These are phyloP conservation scores for Acleris literana DNA, from an alignment of 2,888 invertebrate genomes.

Conservation along the genomic window DNA sequence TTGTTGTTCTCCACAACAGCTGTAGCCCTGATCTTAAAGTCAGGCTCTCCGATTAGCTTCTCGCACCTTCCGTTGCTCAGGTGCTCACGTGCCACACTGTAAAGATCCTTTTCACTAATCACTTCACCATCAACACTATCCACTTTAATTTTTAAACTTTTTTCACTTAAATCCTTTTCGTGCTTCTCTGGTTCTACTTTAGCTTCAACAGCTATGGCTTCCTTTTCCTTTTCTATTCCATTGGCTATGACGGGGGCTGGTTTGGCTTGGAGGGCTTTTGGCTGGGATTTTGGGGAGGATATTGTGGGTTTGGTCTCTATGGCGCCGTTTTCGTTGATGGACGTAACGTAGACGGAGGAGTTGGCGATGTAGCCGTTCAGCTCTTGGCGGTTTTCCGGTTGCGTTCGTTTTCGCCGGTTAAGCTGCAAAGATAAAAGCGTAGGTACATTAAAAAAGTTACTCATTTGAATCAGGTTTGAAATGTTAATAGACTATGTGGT, in stretches of 20 bases:
- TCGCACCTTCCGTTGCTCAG: constrained; percentile 88
- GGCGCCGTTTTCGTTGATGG: constrained; percentile 84
- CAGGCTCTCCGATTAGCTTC: constrained; percentile 87
- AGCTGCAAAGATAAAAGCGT: constrained; percentile 80
- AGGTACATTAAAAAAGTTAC: not conserved
- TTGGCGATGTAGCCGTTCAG: constrained; percentile 92
- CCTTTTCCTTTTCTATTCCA: constrained; percentile 61
- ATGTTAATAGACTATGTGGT: too few species aligned
- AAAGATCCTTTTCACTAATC: constrained; percentile 73
- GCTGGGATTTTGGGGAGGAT: constrained; percentile 75
- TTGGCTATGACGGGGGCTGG: constrained; percentile 76
- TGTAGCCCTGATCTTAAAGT: constrained; percentile 85
- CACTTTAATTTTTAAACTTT: constrained; percentile 63
- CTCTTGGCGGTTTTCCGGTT: constrained; percentile 82
- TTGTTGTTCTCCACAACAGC: constrained; percentile 85
- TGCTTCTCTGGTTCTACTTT: constrained; percentile 68
- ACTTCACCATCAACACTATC: constrained; percentile 74
- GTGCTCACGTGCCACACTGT: constrained; percentile 73
- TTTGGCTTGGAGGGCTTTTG: constrained; percentile 75
- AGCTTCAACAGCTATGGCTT: constrained; percentile 51
- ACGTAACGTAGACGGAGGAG: constrained; percentile 92
- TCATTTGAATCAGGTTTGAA: too few species aligned
- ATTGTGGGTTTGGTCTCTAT: constrained; percentile 77
- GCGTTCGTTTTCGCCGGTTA: constrained; percentile 84
- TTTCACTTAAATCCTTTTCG: constrained; percentile 75